Conservation (phyloP, 2,888 invertebrate genomes). For the Nemurella pictetii region DNA sequence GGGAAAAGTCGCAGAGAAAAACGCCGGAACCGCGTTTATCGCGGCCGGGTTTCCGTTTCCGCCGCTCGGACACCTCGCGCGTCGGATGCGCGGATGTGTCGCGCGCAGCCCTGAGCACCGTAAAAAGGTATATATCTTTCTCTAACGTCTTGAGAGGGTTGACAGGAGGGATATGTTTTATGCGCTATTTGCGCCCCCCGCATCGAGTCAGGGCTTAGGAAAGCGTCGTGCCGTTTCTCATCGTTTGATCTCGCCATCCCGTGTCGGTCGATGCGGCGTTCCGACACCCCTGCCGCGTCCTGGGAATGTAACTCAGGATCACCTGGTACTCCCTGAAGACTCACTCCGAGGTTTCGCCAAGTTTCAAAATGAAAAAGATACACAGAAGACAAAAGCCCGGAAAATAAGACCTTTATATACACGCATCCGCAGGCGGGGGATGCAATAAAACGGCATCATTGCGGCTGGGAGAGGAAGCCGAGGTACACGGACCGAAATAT, state of each 20-base stretch:
- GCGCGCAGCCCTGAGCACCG: background rate
- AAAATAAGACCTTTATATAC: constrained; percentile 11
- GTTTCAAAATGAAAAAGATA: constrained; percentile 18
- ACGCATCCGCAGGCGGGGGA: background rate
- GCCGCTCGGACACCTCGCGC: background rate
- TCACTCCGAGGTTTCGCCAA: background rate
- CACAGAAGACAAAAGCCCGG: constrained; percentile 17
- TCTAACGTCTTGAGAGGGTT: background rate
- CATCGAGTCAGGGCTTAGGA: too few relatives aligned
- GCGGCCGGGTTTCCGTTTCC: background rate
- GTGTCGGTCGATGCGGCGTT: background rate
- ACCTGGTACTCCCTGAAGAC: constrained; percentile 12
- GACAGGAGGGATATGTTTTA: background rate
- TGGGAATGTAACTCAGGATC: constrained; percentile 18
- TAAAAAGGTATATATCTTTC: background rate
- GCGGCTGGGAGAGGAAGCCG: constrained; percentile 8
- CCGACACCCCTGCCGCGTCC: background rate
- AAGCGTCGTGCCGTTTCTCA: background rate
- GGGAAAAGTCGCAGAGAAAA: constrained; percentile 7
- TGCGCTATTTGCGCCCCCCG: background rate
- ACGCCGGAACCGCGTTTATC: background rate
- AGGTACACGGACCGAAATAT: constrained; percentile 4
- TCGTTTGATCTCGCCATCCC: background rate
- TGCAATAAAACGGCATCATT: constrained; percentile 20
- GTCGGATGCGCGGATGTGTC: background rate